Evolutionary conservation across 1,140 invertebrate species (phyloP), one percentile per base, ranked within the genome.

Genomic region (Conus ventricosus): DNA sequence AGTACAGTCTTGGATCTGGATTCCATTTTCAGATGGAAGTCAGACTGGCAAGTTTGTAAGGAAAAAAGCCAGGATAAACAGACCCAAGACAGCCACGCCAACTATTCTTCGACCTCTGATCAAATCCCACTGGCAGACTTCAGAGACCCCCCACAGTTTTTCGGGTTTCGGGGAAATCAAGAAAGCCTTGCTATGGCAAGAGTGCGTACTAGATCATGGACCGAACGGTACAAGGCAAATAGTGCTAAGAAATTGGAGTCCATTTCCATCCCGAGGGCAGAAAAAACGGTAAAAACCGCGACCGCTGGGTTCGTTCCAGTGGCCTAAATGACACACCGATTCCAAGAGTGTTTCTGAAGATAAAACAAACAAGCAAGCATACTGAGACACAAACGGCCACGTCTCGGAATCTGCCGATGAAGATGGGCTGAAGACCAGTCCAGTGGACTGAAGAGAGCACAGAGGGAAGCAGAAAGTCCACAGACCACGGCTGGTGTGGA

Each of bases 201-300:
- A 25, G 75, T 54, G 85, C 85, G 1, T 87, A 57, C n/a, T 55
- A 53, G 71, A 76, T 51, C 54, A 78, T 17, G 85, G 85, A 87
- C 11, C 71, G 25, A 10, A 5, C 39, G 15, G 11, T 54, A 17
- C 67, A 54, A 6, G 75, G n/a, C n/a, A 87, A 13, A 76, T 53
- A n/a, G 71, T 87, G 13, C 39, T 5, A 27, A 57, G 39, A 75
- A 78, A 39, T 87, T 87, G n/a, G 8, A 80, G 25, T 51, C 51
- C 55, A 87, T 87, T 27, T 87, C 55, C 51, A 78, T 15, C 85
- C 85, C 2, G 25, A 55, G 20, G n/a, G 17, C 85, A 76, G n/a
- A 15, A 76, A 55, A 55, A 0, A 27, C 78, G 7, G 25, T 8
- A 39, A 39, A 11, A 10, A 51, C 4, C 25, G 10, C 78, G 27